Percentiles rank a stretch among this genome's conserved stretches.
phyloP scores from a whole-genome alignment of 2,113 vertebrate genomes.

The Riparia riparia region DNA sequence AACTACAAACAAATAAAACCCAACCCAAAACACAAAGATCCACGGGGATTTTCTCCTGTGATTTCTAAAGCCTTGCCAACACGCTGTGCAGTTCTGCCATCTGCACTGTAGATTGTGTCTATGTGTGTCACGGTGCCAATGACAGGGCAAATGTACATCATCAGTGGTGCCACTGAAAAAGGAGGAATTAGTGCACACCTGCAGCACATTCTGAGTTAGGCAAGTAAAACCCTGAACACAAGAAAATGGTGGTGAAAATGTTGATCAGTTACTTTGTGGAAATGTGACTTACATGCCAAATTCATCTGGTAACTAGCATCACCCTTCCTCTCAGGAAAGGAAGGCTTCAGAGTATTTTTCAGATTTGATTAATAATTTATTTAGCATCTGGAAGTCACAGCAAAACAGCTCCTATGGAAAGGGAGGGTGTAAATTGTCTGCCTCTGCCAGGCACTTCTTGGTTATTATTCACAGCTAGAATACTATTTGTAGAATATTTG shows the following conservation, averaged over 20 bases:
- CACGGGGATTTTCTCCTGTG: background rate
- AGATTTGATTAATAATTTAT: slow-evolving; percentile 53
- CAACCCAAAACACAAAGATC: background rate
- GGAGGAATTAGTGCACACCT: background rate
- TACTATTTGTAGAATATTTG: slow-evolving; percentile 52
- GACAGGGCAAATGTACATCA: background rate
- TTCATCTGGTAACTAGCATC: background rate
- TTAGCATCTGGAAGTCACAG: slow-evolving; percentile 39
- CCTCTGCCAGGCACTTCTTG: slow-evolving; percentile 19
- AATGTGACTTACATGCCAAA: background rate
- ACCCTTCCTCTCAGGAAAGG: background rate
- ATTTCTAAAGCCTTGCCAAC: background rate
- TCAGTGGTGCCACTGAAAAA: background rate
- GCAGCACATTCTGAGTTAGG: background rate
- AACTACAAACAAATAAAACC: background rate
- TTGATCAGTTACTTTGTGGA: background rate
- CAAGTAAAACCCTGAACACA: background rate
- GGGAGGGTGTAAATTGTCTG: slow-evolving; percentile 3
- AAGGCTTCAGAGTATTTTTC: background rate
- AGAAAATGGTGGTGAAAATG: background rate
- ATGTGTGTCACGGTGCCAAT: background rate
- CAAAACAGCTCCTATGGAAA: slow-evolving; percentile 39
- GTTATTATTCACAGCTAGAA: slow-evolving; percentile 32
- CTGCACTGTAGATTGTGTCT: background rate
- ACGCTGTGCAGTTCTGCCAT: background rate